phyloP scores from a whole-genome alignment of 2,888 invertebrate genomes.

The Dorcus hopei region DNA sequence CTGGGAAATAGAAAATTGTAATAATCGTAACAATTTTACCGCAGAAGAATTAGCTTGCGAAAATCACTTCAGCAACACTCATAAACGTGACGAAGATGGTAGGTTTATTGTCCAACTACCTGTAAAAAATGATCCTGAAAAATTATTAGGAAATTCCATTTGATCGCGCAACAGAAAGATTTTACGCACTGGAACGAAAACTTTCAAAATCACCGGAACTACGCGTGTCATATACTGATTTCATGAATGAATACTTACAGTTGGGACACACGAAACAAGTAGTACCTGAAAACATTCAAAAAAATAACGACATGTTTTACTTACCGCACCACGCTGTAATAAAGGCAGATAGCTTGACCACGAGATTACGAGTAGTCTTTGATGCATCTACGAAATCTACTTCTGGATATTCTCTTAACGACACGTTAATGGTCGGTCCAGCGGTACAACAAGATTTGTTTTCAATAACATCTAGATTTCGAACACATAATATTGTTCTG shows the following conservation, averaged over 20 bases:
- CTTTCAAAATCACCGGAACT: too few species aligned
- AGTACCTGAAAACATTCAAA: not conserved
- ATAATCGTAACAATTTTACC: too few species aligned
- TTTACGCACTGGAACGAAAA: constrained; percentile 19
- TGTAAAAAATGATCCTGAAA: too few species aligned
- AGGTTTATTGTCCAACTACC: too few species aligned
- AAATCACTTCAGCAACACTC: too few species aligned
- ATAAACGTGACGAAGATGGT: too few species aligned
- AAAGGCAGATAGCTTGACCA: constrained; percentile 7
- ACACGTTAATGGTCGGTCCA: constrained; percentile 6
- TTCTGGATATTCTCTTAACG: constrained; percentile 7
- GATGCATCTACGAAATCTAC: constrained; percentile 3
- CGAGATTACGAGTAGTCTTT: too few species aligned
- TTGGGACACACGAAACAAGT: constrained; percentile 6
- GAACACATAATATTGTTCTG: constrained; percentile 10
- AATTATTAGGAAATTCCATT: constrained; percentile 19
- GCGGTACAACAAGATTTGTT: too few species aligned
- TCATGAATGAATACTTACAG: constrained; percentile 7
- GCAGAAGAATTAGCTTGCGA: too few species aligned
- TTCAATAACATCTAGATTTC: too few species aligned
- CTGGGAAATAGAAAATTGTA: too few species aligned
- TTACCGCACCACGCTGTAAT: too few species aligned
- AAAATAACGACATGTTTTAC: constrained; percentile 7
- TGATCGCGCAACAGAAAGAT: constrained; percentile 18
- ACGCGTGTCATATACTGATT: constrained; percentile 7